Evolutionary conservation across 2,888 invertebrate genomes (phyloP), one percentile per base, ranked within the genome.

Genomic region (Caenorhabditis sp.): DNA sequence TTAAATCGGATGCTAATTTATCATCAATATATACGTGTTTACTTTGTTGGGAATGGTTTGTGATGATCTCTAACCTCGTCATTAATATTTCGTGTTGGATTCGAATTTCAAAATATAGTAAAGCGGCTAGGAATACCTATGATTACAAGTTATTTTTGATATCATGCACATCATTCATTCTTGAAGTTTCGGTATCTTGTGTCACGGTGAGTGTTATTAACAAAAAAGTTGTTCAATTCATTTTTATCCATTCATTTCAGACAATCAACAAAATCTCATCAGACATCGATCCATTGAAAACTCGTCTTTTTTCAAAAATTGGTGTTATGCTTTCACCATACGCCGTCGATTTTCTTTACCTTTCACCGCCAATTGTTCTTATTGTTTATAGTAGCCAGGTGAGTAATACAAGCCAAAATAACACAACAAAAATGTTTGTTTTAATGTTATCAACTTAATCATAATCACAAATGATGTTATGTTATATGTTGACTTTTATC

Each of bases 21-120:
- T 64, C 71, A 25, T 27, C 23, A 10, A 7, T 67, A 1, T 71
- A 71, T 53, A 38, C 63, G 4, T 23, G 25, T n/a, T 26, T 71
- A 14, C 23, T 71, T 10, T 2, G 23, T 14, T 67, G 71, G 67
- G 63, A 67, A 59, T 26, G 63, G 8, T 20, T 71, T 20, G 38
- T 63, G 10, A 66, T 59, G 1, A 17, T 52, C 7, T 10, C 57
- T n/a, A 71, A 63, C 23, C 7, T 67, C 3, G n/a, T 63, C 21
- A 36, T 67, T 10, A 71, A 71, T 27, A 59, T 56, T 23, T 21
- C 59, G 1, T 71, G 70, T 26, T 67, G 66, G 70, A 56, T 25
- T 21, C 50, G 36, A 31, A 67, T 71, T 17, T 71, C 67, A 36
- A 71, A 67, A 59, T 71, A 71, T 60, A 71, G 70, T 56, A 59